A percentile compares a stretch with the other conserved stretches of the same genome.
These are phyloP conservation scores for Drosophila macrothrix DNA, from an alignment of 2,888 invertebrate species.

Conservation along the genomic window DNA sequence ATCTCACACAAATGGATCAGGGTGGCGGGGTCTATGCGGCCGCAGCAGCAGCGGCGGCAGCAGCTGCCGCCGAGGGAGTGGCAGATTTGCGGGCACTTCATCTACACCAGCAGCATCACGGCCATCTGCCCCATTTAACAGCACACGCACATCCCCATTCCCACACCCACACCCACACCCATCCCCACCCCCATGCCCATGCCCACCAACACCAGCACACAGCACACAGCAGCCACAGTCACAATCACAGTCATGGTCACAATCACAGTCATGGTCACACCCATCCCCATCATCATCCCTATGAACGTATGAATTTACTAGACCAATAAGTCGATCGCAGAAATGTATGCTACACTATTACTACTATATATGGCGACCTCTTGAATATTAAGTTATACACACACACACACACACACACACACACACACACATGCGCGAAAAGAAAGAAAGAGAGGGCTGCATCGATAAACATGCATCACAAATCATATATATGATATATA, in stretches of 20 bases:
- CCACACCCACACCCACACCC: conserved; percentile 50
- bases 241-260: conserved; percentile 27
- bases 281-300: conserved; percentile 70
- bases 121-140: conserved; percentile 31
- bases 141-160: conserved; percentile 27
- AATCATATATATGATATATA: background rate
- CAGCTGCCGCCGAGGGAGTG: conserved; percentile 34
- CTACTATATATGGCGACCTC: conserved; percentile 8
- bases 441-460: background rate
- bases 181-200: conserved; percentile 42
- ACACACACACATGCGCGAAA: conserved; percentile 4
- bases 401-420: conserved; percentile 7
- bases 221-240: conserved; percentile 39
- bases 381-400: conserved; percentile 11
- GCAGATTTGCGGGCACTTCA: conserved; percentile 48
- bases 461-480: background rate
- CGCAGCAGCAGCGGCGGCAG: conserved; percentile 34
- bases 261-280: conserved; percentile 21
- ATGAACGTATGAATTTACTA: conserved; percentile 82
- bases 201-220: conserved; percentile 16
- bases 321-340: conserved; percentile 76
- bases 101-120: conserved; percentile 48
- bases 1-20: conserved; percentile 81
- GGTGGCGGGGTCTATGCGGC: conserved; percentile 46
- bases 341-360: conserved; percentile 55